These are phyloP conservation scores for Oncopodura yosiiana DNA, from an alignment of 1,140 invertebrate species.

Conservation along the genomic window DNA sequence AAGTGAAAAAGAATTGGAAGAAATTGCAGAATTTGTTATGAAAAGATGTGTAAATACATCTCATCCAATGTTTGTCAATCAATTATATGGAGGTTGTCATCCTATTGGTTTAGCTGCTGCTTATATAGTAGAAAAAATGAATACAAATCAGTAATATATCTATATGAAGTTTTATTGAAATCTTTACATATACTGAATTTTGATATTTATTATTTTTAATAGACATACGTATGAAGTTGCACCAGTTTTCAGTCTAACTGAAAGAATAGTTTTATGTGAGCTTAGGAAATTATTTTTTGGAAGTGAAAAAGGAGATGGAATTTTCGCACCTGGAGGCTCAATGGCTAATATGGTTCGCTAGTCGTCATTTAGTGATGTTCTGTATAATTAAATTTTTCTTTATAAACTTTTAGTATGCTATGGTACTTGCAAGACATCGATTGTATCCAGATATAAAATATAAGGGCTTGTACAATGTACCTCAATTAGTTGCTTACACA, in stretches of 20 bases:
- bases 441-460: constrained; percentile 62
- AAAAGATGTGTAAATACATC: constrained; percentile 62
- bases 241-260: constrained; percentile 34
- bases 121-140: constrained; percentile 63
- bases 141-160: constrained; percentile 59
- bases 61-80: constrained; percentile 62
- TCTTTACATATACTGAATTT: constrained; percentile 10
- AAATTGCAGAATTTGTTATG: constrained; percentile 42
- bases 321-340: constrained; percentile 64
- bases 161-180: constrained; percentile 10
- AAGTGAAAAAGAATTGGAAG: not conserved
- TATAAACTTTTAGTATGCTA: too few species aligned
- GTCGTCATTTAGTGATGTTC: too few species aligned
- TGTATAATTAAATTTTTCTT: too few species aligned
- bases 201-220: constrained; percentile 8
- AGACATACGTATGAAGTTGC: constrained; percentile 37
- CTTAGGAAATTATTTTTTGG: constrained; percentile 40
- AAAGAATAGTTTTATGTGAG: constrained; percentile 26
- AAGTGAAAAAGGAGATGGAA: constrained; percentile 46
- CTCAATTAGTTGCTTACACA: constrained; percentile 55
- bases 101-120: constrained; percentile 61
- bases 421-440: constrained; percentile 65
- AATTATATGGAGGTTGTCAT: constrained; percentile 63
- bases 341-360: constrained; percentile 80
- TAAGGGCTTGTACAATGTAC: constrained; percentile 51